Conservation (phyloP, 30 jellyfish, hydroid and myxozoan genomes). For the Nemopilema nomurai region DNA sequence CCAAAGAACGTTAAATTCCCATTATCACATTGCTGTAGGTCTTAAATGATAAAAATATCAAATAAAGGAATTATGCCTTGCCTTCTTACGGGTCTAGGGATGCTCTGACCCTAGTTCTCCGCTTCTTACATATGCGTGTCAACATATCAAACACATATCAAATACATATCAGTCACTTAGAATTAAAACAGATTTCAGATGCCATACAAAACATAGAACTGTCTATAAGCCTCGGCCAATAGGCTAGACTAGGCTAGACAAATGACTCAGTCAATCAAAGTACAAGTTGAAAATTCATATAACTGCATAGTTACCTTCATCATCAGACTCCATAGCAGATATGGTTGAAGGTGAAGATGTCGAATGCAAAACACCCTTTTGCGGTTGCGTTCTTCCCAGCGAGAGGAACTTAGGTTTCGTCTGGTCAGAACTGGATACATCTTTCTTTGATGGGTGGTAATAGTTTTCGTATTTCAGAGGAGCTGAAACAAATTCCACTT, state of each 20-base stretch:
- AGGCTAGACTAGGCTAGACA: neutral
- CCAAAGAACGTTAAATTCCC: no score
- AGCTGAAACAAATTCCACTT: conserved; percentile 18
- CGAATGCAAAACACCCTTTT: neutral
- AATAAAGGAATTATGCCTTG: no score
- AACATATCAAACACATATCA: no score
- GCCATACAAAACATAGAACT: no score
- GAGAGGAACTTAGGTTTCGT: conserved; percentile 19
- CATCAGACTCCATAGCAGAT: neutral
- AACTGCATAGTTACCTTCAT: neutral
- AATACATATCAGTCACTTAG: no score
- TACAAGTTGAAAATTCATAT: neutral
- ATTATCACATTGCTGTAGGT: no score
- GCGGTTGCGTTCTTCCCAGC: conserved; percentile 21
- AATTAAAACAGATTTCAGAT: no score
- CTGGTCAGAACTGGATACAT: neutral
- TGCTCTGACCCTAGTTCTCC: no score
- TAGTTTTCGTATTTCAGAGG: conserved; percentile 56
- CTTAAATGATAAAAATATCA: no score
- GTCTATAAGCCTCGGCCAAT: no score
- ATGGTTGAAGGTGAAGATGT: neutral
- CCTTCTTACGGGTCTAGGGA: no score
- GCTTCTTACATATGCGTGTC: no score
- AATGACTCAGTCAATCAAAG: neutral
- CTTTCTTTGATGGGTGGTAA: conserved; percentile 40